Evolutionary conservation across 37 sponge, comb jelly and placozoan species (phyloP), one percentile per base, ranked within the genome.

Genomic region (Mnemiopsis leidyi): DNA sequence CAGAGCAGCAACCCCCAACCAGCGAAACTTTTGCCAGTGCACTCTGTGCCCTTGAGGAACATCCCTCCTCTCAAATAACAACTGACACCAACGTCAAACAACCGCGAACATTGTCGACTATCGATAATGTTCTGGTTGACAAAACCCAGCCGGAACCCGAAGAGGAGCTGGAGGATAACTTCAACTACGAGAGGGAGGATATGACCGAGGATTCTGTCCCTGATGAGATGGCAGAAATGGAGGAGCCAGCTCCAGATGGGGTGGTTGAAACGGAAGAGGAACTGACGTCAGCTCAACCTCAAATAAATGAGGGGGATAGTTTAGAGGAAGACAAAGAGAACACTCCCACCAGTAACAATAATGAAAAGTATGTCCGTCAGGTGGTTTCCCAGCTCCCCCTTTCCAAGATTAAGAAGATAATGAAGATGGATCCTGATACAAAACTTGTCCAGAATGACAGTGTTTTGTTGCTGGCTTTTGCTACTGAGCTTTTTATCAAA

Each of bases 371-470:
- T n/a, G 90, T 85, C 29, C 32, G 90, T 2, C 79, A 77, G 33
- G 26, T 85, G 2, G 90, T 85, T 0, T 85, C 90, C 9, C 90
- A 85, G 48, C 39, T 85, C 5, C 90, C 90, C 48, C 18, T 85
- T 25, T 85, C 90, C 0, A 85, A 85, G 48, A 85, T 85, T 39
- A 85, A 39, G 48, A 36, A 39, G 48, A 38, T 85, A 25, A 85
- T 85, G 90, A 85, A 40, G 35, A 40, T 85, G 40, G 90, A 85
- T 39, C 90, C 90, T 13, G 90, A 85, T 7, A 85, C 90, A 23
- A 40, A 40, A 23, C 26, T 85, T 9, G 25, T 85, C 23, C 40
- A 85, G 90, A 85, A 85, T 85, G 90, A 85, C 7, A 40, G 61
- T 37, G 35, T 85, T 3, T 28, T 85, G 23, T 40, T 40, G 28